Percentiles rank a stretch among this genome's conserved stretches.
Evolutionary conservation across 2,888 invertebrate species (phyloP).

Genomic region (Mythimna loreyi): DNA sequence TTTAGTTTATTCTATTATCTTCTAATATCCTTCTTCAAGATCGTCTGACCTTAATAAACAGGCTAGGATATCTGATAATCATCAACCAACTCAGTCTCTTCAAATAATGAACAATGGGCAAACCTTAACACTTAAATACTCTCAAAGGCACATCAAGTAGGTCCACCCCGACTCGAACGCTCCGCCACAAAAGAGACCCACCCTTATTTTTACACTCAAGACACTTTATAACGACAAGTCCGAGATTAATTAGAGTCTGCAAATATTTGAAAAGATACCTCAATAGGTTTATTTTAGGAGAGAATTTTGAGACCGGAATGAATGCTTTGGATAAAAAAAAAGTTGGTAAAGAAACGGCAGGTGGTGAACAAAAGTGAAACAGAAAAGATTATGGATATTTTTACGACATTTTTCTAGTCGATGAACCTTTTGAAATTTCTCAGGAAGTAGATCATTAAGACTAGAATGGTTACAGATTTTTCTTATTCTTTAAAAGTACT

Average conservation of each 20-base stretch:
- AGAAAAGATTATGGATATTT: conserved; percentile 9
- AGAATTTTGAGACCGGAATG: conserved; percentile 17
- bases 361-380: conserved; percentile 1
- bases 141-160: conserved; percentile 26
- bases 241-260: conserved; percentile 55
- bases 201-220: conserved; percentile 45
- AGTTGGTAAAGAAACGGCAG: conserved; percentile 13
- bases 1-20: too few species aligned
- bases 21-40: too few species aligned
- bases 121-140: conserved; percentile 22
- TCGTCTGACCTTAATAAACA: too few species aligned
- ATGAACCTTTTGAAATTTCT: neutral
- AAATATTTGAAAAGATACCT: conserved; percentile 58
- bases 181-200: conserved; percentile 24
- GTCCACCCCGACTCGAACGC: conserved; percentile 33
- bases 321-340: conserved; percentile 31
- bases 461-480: too few species aligned
- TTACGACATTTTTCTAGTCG: neutral
- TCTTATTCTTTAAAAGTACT: neutral
- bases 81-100: conserved; percentile 12
- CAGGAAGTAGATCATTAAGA: too few species aligned
- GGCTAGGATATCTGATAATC: neutral
- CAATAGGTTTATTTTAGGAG: conserved; percentile 50
- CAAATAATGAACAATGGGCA: conserved; percentile 39
- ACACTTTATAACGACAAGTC: conserved; percentile 49